A percentile compares a stretch with the other conserved stretches of the same genome.
Evolutionary conservation across 2,113 vertebrate species (phyloP).

Genomic region (western clawed frog (Xenopus tropicalis)): UCB_Xtro_10.0 CM004443.2:208698501-208699000

Average conservation of each 20-base stretch:
- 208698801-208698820: background rate
- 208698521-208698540: constrained; percentile 61
- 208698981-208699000: too few species aligned
- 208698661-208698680: constrained; percentile 46
- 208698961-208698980: too few species aligned
- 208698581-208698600: constrained; percentile 46
- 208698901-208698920: too few species aligned
- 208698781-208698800: background rate
- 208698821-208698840: background rate
- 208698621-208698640: constrained; percentile 42
- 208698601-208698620: constrained; percentile 45
- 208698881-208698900: too few species aligned
- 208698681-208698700: constrained; percentile 34
- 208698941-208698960: too few species aligned
- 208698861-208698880: background rate
- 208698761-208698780: constrained; percentile 8
- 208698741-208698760: constrained; percentile 43
- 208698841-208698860: background rate
- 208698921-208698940: too few species aligned
- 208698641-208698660: constrained; percentile 38
- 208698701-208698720: constrained; percentile 45
- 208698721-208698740: constrained; percentile 32
- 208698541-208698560: constrained; percentile 57
- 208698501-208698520: constrained; percentile 64
- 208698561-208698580: constrained; percentile 54